Base-by-base conservation (phyloP, 2,113 vertebrate species). In the Muscicapa adusta region DNA sequence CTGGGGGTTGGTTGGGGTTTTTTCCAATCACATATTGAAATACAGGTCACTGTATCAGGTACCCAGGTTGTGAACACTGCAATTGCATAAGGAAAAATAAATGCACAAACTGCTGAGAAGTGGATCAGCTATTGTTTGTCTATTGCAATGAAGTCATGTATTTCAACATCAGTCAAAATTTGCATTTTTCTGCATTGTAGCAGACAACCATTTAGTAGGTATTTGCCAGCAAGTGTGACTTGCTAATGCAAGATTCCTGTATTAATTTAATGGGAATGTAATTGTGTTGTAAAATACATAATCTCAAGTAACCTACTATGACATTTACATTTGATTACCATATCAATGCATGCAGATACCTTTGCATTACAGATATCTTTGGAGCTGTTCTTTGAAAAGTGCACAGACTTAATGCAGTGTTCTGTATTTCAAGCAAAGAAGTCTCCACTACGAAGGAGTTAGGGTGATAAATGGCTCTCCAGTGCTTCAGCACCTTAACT, bases 241-340 rank as follows among this genome's bases (percentile, higher is more conserved):
- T 91, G 38, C 81, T 91, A 95, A 90, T 88, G 57, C 81, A 76
- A 95, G 68, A 75, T 94, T 97, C 62, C 91, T 89, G n/a, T 94
- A 93, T 96, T 76, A 94, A 98, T 94, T 97, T 95, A 97, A 97
- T 89, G 78, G 91, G 70, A 81, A 96, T 89, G 93, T 96, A 97
- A 97, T 96, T 97, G 91, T 96, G 91, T 95, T 96, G 94, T 97
- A 98, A 97, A 97, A 97, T 94, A 96, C 85, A 95, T 94, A 90
- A 94, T 97, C 91, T 97, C 73, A 73, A 61, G 78, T 89, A 94
- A 79, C 88, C 92, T 95, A 92, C 95, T 95, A 93, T 96, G 96
- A 88, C 89, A 95, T 97, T 97, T 97, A 94, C 79, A 93, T 96
- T 91, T 96, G 95, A 97, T 97, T 97, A 96, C 86, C 89, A 94